These are phyloP conservation scores for Anoplophora glabripennis DNA, from an alignment of 1,140 invertebrate species.

Conservation along the genomic window DNA sequence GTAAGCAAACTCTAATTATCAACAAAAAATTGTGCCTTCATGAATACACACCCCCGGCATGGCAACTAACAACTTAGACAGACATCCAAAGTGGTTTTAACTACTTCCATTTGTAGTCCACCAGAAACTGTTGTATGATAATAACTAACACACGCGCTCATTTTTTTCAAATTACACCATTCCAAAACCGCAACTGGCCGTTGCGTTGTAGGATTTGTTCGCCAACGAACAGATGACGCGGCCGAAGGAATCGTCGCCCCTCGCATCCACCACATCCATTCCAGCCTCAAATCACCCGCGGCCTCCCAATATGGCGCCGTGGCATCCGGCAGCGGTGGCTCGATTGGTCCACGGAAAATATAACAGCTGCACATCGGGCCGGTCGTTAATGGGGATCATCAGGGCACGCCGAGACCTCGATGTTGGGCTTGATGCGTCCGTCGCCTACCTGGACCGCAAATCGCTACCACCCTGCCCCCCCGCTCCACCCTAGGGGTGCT, in stretches of 20 bases:
- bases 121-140: no score
- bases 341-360: constrained; percentile 44
- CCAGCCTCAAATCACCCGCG: constrained; percentile 9
- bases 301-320: constrained; percentile 34
- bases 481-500: constrained; percentile 7
- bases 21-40: no score
- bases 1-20: no score
- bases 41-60: no score
- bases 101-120: no score
- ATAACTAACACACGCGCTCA: no score
- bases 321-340: constrained; percentile 20
- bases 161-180: no score
- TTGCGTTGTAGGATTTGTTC: not conserved
- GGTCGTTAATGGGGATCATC: constrained; percentile 39
- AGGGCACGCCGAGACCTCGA: constrained; percentile 36
- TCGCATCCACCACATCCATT: not conserved
- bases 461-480: constrained; percentile 9
- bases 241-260: not conserved
- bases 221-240: not conserved
- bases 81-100: no score
- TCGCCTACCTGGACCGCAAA: constrained; percentile 20
- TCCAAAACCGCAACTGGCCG: no score
- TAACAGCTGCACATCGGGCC: constrained; percentile 43
- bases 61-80: no score
- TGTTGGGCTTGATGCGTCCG: constrained; percentile 38